Evolutionary conservation across 2,797 vertebrate species (phyloP).

Genomic region (Tokudaia tokunoshimensis): DNA sequence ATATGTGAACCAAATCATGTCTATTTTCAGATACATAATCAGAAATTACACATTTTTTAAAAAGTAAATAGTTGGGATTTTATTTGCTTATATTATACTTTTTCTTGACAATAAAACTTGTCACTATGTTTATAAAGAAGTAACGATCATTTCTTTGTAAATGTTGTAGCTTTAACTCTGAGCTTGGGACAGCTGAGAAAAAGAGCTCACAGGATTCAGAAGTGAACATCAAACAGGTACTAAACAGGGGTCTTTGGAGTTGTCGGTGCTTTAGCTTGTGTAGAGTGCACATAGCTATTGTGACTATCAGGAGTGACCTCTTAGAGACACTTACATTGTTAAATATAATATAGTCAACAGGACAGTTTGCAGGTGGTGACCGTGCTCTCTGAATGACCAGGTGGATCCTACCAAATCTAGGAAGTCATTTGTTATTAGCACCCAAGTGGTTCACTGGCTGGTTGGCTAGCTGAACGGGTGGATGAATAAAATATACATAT

Average conservation of each 20-base stretch:
- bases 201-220: conserved; percentile 56
- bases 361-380: background rate
- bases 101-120: conserved; percentile 37
- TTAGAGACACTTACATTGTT: background rate
- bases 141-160: conserved; percentile 73
- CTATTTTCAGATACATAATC: conserved; percentile 26
- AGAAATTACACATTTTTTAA: conserved; percentile 35
- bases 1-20: background rate
- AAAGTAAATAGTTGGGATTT: conserved; percentile 28
- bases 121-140: conserved; percentile 14
- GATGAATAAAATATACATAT: background rate
- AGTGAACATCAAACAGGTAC: conserved; percentile 84
- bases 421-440: background rate
- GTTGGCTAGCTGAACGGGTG: background rate
- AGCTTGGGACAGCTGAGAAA: conserved; percentile 55
- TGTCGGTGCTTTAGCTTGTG: background rate
- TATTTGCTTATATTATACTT: background rate
- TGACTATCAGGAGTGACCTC: background rate
- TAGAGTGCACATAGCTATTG: background rate
- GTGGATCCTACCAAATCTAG: background rate
- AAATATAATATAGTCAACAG: background rate
- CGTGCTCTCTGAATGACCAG: background rate
- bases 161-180: conserved; percentile 85
- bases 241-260: conserved; percentile 7
- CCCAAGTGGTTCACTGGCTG: conserved; percentile 13